Evolutionary conservation across 2,113 vertebrate species (phyloP).

Genomic region (Chloebia gouldiae): DNA sequence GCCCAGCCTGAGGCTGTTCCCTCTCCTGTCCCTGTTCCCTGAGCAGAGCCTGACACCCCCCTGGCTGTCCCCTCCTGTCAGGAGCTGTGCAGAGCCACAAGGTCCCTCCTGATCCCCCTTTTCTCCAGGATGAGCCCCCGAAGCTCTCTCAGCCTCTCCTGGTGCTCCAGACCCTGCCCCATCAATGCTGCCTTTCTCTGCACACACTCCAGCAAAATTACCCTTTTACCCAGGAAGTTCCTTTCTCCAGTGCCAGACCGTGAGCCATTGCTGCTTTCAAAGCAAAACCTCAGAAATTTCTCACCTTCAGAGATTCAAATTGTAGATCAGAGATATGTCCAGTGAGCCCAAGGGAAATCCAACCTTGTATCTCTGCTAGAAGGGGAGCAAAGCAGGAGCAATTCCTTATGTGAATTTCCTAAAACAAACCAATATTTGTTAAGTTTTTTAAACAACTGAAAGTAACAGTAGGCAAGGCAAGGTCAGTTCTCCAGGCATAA

Average conservation of each 20-base stretch:
- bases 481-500: not conserved
- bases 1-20: fast-evolving
- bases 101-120: not conserved
- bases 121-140: not conserved
- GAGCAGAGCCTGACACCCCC: not conserved
- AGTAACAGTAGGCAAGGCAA: not conserved
- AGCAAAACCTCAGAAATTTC: not conserved
- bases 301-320: not conserved
- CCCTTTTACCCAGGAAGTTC: not conserved
- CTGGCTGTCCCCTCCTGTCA: not conserved
- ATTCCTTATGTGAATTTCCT: not conserved
- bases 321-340: not conserved
- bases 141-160: not conserved
- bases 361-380: not conserved
- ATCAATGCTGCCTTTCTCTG: not conserved
- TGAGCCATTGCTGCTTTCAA: not conserved
- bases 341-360: not conserved
- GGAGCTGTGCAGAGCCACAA: not conserved
- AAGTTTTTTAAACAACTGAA: not conserved
- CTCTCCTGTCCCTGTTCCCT: not conserved
- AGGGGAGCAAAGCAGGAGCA: not conserved
- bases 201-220: not conserved
- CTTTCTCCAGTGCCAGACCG: not conserved
- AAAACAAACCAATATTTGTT: not conserved
- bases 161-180: not conserved